phyloP scores from a whole-genome alignment of 2,113 vertebrate genomes.

The Blennius ocellaris region DNA sequence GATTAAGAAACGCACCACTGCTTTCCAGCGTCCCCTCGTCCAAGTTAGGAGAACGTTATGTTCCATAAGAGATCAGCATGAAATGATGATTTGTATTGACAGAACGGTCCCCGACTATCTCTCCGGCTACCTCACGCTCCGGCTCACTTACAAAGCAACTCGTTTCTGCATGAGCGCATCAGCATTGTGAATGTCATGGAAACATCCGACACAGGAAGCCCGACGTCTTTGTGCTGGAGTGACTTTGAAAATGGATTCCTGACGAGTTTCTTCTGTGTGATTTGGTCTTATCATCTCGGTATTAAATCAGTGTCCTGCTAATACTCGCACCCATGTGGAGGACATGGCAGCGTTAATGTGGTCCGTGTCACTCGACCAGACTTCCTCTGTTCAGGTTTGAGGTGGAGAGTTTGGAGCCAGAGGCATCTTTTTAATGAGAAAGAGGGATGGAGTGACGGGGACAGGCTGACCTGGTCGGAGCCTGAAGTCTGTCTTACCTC shows the following conservation, averaged over 20 bases:
- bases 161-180: constrained; percentile 52
- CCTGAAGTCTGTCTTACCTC: neutral
- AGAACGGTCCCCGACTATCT: constrained; percentile 30
- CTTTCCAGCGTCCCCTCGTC: constrained; percentile 28
- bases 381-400: constrained; percentile 36
- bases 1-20: constrained; percentile 50
- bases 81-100: constrained; percentile 63
- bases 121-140: constrained; percentile 40
- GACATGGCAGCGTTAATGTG: constrained; percentile 26
- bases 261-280: neutral
- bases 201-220: constrained; percentile 29
- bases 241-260: constrained; percentile 53
- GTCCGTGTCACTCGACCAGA: constrained; percentile 35
- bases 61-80: constrained; percentile 44
- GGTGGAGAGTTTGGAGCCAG: constrained; percentile 47
- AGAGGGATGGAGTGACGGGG: constrained; percentile 28
- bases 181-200: constrained; percentile 43
- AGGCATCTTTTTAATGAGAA: constrained; percentile 70
- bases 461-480: constrained; percentile 34
- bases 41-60: constrained; percentile 19
- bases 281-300: constrained; percentile 14
- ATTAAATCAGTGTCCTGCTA: constrained; percentile 10
- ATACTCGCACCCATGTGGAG: constrained; percentile 20
- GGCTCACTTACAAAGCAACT: constrained; percentile 33
- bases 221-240: constrained; percentile 26